Evolutionary conservation across 30 jellyfish, hydroid and myxozoan genomes (phyloP), one percentile per base, ranked within the genome.

Genomic region (Chrysaora quinquecirrha): DNA sequence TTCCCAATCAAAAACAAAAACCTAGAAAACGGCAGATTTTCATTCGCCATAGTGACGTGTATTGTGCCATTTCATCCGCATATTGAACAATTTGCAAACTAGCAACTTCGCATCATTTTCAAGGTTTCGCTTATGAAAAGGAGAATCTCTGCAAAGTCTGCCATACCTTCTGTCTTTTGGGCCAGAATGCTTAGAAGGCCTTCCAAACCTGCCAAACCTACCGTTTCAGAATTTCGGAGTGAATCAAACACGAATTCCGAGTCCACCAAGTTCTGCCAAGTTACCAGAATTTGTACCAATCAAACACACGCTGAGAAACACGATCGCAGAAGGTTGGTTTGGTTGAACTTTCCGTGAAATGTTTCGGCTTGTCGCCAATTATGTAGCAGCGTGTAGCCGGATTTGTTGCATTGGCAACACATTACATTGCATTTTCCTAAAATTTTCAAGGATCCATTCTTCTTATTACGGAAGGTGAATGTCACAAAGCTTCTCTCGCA

Each of bases 101-200:
- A 43, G 58, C 58, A 43, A 43, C 58, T 72, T 11, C 27, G 64
- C 18, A 29, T 74, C 75, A 74, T 56, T 69, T 74, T 16, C 34
- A 52, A 52, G 1, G 60, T 63, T 63, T 12, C 46, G 34, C 34
- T 30, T 33, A 43, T 43, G 58, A 43, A 43, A 43, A 43, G 12
- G 58, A 43, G 58, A 16, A 43, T 43, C 58, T 43, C 58, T 43
- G 12, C 58, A 16, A 43, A 43, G 58, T 43, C 58, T 43, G 58
- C 58, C 58, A 43, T 6, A 43, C 58, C 58, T 43, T 43, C 58
- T 43, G 58, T 16, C 58, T 43, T 43, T 43, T 16, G 58, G 58
- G 16, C 12, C 58, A 43, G 58, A 43, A 43, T 43, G 58, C 16
- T 43, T 43, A 43, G 58, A 9, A 43, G 58, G 58, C 58, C 58